Evolutionary conservation across 1,140 invertebrate genomes (phyloP).

Genomic region (Halotydeus destructor): DNA sequence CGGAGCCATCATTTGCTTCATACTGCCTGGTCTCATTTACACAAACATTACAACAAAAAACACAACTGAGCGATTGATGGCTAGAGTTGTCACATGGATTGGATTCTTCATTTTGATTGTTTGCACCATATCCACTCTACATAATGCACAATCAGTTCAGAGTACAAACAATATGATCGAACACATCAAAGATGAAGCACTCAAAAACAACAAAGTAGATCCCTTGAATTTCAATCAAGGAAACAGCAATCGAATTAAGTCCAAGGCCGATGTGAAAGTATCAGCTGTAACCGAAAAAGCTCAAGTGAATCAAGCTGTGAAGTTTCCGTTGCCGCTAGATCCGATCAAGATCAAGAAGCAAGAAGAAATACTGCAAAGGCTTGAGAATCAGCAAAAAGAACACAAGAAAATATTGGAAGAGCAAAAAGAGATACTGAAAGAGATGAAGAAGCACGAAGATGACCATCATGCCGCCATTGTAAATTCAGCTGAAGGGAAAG

Average conservation of each 20-base stretch:
- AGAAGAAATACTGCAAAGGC: slow-evolving; percentile 27
- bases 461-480: slow-evolving; percentile 19
- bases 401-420: slow-evolving; percentile 28
- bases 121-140: slow-evolving; percentile 17
- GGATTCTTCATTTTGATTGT: slow-evolving; percentile 16
- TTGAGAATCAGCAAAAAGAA: slow-evolving; percentile 30
- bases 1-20: slow-evolving; percentile 75
- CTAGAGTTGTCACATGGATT: slow-evolving; percentile 12
- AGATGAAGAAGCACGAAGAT: slow-evolving; percentile 30
- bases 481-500: slow-evolving; percentile 2
- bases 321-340: slow-evolving; percentile 22
- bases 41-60: slow-evolving; percentile 27
- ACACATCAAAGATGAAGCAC: too few species aligned
- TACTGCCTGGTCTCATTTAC: slow-evolving; percentile 56
- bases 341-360: slow-evolving; percentile 24
- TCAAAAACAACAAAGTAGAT: too few species aligned
- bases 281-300: background rate
- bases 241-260: too few species aligned
- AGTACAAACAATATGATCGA: too few species aligned
- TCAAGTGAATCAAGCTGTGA: background rate
- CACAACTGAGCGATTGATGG: slow-evolving; percentile 24
- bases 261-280: slow-evolving; percentile 4
- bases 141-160: too few species aligned
- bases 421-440: slow-evolving; percentile 31
- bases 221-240: too few species aligned